Evolutionary conservation across 2,113 vertebrate genomes (phyloP), one percentile per base, ranked within the genome.

Genomic region (Pterocles orientalis): DNA sequence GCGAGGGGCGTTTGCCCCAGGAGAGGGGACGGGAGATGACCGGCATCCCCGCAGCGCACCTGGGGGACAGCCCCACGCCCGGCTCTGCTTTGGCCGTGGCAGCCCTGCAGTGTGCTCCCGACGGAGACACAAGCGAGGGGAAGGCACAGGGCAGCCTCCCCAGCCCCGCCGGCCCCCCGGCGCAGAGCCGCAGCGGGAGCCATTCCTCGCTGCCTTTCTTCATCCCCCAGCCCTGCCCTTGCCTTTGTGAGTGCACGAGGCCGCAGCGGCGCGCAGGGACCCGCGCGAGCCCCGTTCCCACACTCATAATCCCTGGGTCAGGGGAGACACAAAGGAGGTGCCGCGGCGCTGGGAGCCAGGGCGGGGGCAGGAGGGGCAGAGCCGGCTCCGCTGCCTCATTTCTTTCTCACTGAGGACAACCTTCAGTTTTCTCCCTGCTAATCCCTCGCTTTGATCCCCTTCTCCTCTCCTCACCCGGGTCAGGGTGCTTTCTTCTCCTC

Each of bases 291-390:
- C 98, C 97, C 31, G 86, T 98, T 98, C 99, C 98, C 99, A 98
- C 98, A 98, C 98, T 98, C 97, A 68, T 98, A 97, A 98, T 98
- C 98, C 98, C 97, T 88, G 97, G 98, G 98, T 99, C 99, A 99
- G 73, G 11, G 96, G 97, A 98, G 98, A 98, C 98, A 98, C 98
- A 98, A 98, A 99, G 97, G 97, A 98, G 97, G 87, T 97, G 98
- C 97, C 95, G 96, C 85, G 76, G 98, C 15, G 87, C 94, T 82
- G 98, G 97, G 97, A 98, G 98, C 97, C 51, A 7, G 86, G 89
- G 93, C 50, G 71, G 95, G 95, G 89, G 58, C 64, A 45, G 77
- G 62, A 56, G 78, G 90, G 81, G 70, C 85, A 87, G 88, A 96
- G 94, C 97, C 75, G 72, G 97, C 97, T 97, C 92, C 87, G 51